Evolutionary conservation across 2,888 invertebrate species (phyloP), one percentile per base, ranked within the genome.

Genomic region (Drosophila dives): DNA sequence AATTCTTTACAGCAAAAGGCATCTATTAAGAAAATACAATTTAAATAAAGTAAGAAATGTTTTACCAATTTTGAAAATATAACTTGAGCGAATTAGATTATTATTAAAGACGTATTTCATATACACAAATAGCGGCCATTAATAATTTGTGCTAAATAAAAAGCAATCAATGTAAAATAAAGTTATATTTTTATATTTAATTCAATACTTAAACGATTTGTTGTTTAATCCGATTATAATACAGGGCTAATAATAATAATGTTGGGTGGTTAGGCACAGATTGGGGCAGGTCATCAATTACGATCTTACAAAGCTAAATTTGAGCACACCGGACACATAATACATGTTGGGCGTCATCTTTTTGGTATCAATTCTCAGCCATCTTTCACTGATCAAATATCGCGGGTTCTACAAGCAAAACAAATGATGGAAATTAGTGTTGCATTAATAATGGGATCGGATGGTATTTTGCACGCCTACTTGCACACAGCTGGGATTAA

Each of bases 251-350:
- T 36, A 53, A 29, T 26, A 15, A 34, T 45, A 11, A 23, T 45
- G 7, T 45, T 32, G 11, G 26, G 12, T 29, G 42, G 11, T 36
- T 45, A 77, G 74, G 74, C 75, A 77, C 69, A 63, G 59, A 48
- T 23, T 15, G 42, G 58, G 17, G 4, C 61, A 62, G 61, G 45
- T 69, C 26, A 48, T 17, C 2, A 32, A 17, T 70, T 45, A 77
- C 45, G 15, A 45, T 33, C 75, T 74, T 7, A 67, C 49, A 62
- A 90, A 90, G 29, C 84, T 87, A 71, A 90, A 90, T 83, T 87
- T 90, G 7, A 91, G 74, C 38, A 90, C 91, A 4, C 90, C 90
- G 1, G 83, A 72, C 23, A 84, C 70, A 8, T 70, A 81, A 20
- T 75, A 60, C 26, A 64, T 60, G 58, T 81, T 75, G 2, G 65